These are phyloP conservation scores for Camponotus floridanus DNA, from an alignment of 1,140 invertebrate species.

Conservation along the genomic window DNA sequence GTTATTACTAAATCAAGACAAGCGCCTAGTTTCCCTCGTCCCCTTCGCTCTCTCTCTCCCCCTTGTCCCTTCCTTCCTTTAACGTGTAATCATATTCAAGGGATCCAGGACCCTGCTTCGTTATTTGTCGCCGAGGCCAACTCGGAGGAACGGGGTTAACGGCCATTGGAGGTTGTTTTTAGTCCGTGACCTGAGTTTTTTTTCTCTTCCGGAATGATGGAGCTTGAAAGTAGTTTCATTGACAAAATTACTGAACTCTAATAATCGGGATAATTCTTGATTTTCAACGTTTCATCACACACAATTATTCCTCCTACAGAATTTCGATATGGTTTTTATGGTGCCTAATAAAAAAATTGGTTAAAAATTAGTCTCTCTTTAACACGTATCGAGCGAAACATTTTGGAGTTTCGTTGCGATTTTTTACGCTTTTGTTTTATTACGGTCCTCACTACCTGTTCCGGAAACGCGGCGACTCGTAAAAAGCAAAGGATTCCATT, in stretches of 20 bases:
- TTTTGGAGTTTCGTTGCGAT: background rate
- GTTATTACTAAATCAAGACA: slow-evolving; percentile 78
- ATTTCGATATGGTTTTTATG: background rate
- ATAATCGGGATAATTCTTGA: too few species aligned
- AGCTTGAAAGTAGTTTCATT: background rate
- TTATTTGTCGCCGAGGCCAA: slow-evolving; percentile 58
- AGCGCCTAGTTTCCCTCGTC: slow-evolving; percentile 28
- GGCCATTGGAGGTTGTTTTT: slow-evolving; percentile 21
- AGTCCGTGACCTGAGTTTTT: background rate
- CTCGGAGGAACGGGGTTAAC: slow-evolving; percentile 54
- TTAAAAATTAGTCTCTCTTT: background rate
- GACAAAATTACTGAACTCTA: background rate
- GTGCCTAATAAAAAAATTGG: background rate
- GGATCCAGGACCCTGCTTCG: slow-evolving; percentile 63
- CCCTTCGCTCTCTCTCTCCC: slow-evolving; percentile 16
- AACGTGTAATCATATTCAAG: slow-evolving; percentile 72
- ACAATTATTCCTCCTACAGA: background rate
- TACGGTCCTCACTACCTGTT: background rate
- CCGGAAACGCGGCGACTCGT: background rate
- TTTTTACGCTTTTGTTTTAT: slow-evolving; percentile 22
- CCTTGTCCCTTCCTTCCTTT: slow-evolving; percentile 53
- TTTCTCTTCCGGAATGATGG: slow-evolving; percentile 23
- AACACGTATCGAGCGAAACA: background rate
- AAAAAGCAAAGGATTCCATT: slow-evolving; percentile 48
- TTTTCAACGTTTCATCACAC: too few species aligned